Conservation (phyloP, 2,888 invertebrate species). For the Camponotus fellah region DNA sequence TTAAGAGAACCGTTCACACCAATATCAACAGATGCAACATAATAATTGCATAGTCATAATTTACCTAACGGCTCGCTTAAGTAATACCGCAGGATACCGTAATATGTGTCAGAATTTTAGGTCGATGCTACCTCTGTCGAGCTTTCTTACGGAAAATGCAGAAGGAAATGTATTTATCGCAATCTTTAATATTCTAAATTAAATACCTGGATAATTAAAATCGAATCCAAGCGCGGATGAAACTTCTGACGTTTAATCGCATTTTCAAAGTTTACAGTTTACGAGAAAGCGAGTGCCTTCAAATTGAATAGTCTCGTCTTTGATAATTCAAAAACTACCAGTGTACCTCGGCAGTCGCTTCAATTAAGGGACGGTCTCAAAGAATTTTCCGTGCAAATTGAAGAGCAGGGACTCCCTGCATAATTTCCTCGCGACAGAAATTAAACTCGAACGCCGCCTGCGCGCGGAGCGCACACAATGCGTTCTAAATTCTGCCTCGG, state of each 20-base stretch:
- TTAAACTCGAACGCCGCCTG: conserved; percentile 39
- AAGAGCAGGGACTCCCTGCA: background rate
- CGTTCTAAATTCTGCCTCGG: conserved; percentile 51
- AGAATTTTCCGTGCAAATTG: background rate
- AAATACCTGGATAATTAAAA: background rate
- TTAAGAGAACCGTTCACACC: background rate
- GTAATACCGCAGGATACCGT: background rate
- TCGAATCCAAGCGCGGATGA: background rate
- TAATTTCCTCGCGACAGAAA: conserved; percentile 24
- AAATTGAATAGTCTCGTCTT: background rate
- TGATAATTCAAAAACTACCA: background rate
- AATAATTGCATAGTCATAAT: conserved; percentile 9
- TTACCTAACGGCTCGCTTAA: background rate
- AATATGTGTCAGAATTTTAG: background rate
- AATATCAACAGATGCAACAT: background rate
- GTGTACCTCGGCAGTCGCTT: background rate
- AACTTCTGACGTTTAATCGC: background rate
- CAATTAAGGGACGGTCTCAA: conserved; percentile 1
- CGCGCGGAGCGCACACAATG: conserved; percentile 22
- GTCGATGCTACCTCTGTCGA: background rate
- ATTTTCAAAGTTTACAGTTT: background rate
- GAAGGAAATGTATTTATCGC: background rate
- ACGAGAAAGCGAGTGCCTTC: background rate
- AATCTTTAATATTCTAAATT: background rate
- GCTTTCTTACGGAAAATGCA: background rate